Evolutionary conservation across 2,888 invertebrate genomes (phyloP), one percentile per base, ranked within the genome.

Genomic region (Punctoribates punctum): DNA sequence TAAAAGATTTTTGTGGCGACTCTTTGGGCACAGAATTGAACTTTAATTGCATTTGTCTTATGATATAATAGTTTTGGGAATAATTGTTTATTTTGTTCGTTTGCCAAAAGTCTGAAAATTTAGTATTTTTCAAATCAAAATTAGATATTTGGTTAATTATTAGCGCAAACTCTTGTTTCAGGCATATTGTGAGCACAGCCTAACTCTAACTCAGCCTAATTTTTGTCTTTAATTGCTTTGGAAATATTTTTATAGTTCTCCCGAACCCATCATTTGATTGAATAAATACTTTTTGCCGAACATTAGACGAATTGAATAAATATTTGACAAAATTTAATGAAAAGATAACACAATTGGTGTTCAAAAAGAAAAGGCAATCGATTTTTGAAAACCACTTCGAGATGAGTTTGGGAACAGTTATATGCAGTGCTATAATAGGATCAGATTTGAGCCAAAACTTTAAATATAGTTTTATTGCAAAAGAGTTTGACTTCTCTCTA

Each of bases 341-440:
- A 23, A 57, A 57, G 20, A 23, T 25, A 23, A 13, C 57, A 57
- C 4, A 23, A 57, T 11, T 57, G 42, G 8, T 5, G 9, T 57
- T 9, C 5, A 23, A 20, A 20, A 51, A 2, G 20, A 25, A 57
- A 23, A 57, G 11, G 57, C 57, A 23, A 57, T 25, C 13, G 57
- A 57, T 57, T 57, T 13, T 57, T 23, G 13, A 54, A 20, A 57
- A 20, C 57, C 13, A 13, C 8, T 34, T 34, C 34, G 3, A 34
- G 3, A 54, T n/a, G 20, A 57, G 23, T 25, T 57, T 23, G 20
- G 9, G 3, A 57, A 57, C 20, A 51, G 27, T 60, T 15, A 17
- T 42, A 38, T 23, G 34, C 42, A 70, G 23, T 23, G 42, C 70
- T 70, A 42, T 70, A 70, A 62, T 27, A 60, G 34, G 62, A 62